phyloP scores from a whole-genome alignment of 2,113 vertebrate genomes.

The Crotalus horridus region DNA sequence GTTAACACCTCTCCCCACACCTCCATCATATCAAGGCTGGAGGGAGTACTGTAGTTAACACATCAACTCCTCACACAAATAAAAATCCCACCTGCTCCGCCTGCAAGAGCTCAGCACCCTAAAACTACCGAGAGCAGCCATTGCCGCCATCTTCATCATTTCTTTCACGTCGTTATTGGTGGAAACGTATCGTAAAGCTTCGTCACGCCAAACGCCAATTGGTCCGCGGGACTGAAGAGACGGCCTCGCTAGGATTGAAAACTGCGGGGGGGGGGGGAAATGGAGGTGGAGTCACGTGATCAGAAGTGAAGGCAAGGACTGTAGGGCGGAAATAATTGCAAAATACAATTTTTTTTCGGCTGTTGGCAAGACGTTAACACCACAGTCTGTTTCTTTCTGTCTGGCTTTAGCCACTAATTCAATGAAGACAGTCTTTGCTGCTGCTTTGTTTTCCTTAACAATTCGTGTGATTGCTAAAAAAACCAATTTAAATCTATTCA shows the following conservation, averaged over 20 bases:
- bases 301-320: background rate
- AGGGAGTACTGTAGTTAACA: rapidly evolving
- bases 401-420: background rate
- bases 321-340: background rate
- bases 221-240: background rate
- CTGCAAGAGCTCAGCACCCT: background rate
- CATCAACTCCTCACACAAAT: background rate
- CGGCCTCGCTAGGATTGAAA: background rate
- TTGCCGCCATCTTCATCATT: constrained; percentile 32
- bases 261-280: no score
- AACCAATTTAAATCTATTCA: background rate
- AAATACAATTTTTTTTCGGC: background rate
- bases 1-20: background rate
- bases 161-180: background rate
- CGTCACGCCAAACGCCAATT: background rate
- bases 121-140: rapidly evolving
- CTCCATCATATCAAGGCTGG: rapidly evolving
- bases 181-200: rapidly evolving
- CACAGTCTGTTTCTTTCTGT: background rate
- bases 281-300: background rate
- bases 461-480: background rate
- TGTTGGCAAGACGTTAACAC: background rate
- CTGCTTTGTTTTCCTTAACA: background rate
- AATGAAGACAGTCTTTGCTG: background rate
- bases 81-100: constrained; percentile 31